Percentiles rank a stretch among this genome's conserved stretches.
These are phyloP conservation scores for Standfussiana lucernea DNA, from an alignment of 2,888 invertebrate genomes.

Conservation along the genomic window DNA sequence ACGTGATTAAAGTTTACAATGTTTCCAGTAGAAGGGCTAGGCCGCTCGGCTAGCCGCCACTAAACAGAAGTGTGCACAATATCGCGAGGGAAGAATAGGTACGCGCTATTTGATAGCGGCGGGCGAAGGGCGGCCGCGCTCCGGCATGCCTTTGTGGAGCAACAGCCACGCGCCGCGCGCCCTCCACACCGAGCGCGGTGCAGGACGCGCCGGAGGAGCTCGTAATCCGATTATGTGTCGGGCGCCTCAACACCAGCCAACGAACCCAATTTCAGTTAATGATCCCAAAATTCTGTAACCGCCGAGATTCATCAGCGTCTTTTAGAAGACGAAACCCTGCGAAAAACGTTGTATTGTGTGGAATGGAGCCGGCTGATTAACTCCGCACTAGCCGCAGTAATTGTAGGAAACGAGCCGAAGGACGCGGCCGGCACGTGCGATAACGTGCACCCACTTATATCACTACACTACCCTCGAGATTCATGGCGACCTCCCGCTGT, in stretches of 20 bases:
- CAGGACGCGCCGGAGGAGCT: not conserved
- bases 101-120: conserved; percentile 29
- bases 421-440: not conserved
- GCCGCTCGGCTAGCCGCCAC: conserved; percentile 19
- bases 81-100: conserved; percentile 33
- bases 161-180: not conserved
- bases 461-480: not conserved
- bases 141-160: conserved; percentile 49
- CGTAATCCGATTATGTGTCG: conserved; percentile 35
- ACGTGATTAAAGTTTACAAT: conserved; percentile 44
- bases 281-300: not conserved
- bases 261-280: not conserved
- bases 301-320: not conserved
- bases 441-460: not conserved
- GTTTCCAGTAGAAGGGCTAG: conserved; percentile 46
- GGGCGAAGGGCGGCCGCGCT: not conserved
- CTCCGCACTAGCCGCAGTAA: conserved; percentile 2
- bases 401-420: not conserved
- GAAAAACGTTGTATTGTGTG: conserved; percentile 4
- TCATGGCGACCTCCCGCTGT: not conserved
- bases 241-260: conserved; percentile 1
- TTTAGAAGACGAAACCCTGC: conserved; percentile 9
- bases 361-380: conserved; percentile 18
- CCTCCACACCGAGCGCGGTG: not conserved
- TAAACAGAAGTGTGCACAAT: conserved; percentile 22